A percentile compares a stretch with the other conserved stretches of the same genome.
phyloP scores from a whole-genome alignment of 2,113 vertebrate genomes.

The Atlantisia rogersi region DNA sequence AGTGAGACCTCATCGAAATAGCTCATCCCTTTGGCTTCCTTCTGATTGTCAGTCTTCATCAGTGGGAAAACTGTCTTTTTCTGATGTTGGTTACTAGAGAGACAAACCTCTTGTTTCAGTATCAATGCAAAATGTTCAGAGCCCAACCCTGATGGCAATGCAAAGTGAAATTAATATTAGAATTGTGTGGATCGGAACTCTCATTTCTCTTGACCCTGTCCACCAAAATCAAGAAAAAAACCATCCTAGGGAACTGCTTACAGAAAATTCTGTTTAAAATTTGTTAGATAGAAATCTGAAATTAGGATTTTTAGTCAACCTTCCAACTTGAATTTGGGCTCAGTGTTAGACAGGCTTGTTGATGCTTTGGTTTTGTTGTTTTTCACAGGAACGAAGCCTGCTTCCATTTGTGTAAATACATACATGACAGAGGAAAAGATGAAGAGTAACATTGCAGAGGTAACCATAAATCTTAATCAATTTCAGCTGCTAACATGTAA shows the following conservation, averaged over 20 bases:
- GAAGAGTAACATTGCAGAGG: background rate
- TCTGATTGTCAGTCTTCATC: background rate
- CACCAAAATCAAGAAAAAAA: background rate
- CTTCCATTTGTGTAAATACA: background rate
- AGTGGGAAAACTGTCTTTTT: background rate
- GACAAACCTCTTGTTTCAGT: background rate
- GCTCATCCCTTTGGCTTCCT: background rate
- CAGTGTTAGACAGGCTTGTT: background rate
- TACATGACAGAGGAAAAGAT: background rate
- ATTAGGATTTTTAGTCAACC: background rate
- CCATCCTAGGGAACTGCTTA: background rate
- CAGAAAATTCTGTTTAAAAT: background rate
- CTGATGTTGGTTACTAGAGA: background rate
- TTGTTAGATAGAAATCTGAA: background rate
- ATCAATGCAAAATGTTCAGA: background rate
- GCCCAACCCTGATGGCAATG: background rate
- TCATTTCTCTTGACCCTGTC: background rate
- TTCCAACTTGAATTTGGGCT: background rate
- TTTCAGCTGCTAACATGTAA: background rate
- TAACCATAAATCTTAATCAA: background rate
- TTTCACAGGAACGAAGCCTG: background rate
- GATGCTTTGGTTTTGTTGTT: background rate
- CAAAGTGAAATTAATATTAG: background rate
- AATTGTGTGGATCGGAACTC: background rate
- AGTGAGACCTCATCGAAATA: background rate